These are phyloP conservation scores for Triops cancriformis DNA, from an alignment of 1,140 invertebrate genomes.

Conservation along the genomic window DNA sequence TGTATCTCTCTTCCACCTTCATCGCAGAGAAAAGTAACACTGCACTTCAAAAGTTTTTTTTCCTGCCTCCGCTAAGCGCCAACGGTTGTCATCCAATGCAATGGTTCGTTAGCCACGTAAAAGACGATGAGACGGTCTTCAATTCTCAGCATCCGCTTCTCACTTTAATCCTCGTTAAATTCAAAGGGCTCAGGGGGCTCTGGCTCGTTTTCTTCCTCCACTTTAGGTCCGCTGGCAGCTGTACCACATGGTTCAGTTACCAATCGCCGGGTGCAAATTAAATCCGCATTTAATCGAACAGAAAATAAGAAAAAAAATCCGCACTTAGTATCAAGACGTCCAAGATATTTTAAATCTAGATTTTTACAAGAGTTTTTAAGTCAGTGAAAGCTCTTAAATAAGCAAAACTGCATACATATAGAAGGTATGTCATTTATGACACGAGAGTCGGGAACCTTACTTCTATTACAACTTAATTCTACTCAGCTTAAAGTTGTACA, in stretches of 20 bases:
- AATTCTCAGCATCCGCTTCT: neutral
- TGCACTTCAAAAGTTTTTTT: neutral
- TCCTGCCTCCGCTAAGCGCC: too few relatives aligned
- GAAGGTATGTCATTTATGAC: neutral
- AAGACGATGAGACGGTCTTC: neutral
- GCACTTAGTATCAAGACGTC: too few relatives aligned
- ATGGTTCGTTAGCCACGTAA: neutral
- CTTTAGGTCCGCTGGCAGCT: conserved; percentile 81
- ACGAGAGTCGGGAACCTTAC: too few relatives aligned
- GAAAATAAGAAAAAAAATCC: conserved; percentile 15
- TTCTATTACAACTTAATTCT: too few relatives aligned
- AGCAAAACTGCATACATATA: neutral
- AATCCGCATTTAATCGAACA: conserved; percentile 15
- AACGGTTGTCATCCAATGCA: neutral
- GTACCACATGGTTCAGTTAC: conserved; percentile 31
- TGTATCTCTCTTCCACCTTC: neutral
- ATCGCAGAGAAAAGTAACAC: neutral
- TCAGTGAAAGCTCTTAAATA: neutral
- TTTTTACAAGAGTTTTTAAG: conserved; percentile 10
- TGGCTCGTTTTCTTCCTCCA: conserved; percentile 90
- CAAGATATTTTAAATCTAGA: neutral
- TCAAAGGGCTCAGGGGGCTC: conserved; percentile 95
- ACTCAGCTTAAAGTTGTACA: too few relatives aligned
- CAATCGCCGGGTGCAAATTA: neutral
- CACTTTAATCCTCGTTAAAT: conserved; percentile 71